Evolutionary conservation across 2,888 invertebrate genomes (phyloP).

Genomic region (Gisinianus flammeolus): DNA sequence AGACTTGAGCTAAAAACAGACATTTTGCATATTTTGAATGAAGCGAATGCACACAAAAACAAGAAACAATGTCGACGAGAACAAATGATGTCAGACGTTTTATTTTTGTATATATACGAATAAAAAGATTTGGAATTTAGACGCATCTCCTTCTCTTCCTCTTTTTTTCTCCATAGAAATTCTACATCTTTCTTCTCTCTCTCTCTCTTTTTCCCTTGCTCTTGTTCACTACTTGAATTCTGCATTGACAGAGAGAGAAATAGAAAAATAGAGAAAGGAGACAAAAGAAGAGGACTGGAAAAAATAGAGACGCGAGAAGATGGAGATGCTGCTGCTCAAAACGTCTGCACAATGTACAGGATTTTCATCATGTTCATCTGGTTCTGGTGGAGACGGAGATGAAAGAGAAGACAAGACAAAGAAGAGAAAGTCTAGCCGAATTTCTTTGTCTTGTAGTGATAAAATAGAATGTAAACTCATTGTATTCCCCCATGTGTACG

Average conservation of each 20-base stretch:
- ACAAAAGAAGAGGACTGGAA: neutral
- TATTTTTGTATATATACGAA: too few relatives aligned
- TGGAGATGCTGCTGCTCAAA: neutral
- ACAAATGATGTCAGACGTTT: too few relatives aligned
- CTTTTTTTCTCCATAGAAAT: too few relatives aligned
- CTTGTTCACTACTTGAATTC: neutral
- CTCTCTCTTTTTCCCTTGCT: neutral
- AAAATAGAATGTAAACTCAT: neutral
- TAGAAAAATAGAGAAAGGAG: neutral
- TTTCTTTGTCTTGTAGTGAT: neutral
- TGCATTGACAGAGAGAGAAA: neutral
- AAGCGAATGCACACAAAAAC: too few relatives aligned
- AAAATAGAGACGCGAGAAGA: neutral
- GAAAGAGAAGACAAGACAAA: neutral
- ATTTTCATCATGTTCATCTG: neutral
- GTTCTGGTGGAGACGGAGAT: too few relatives aligned
- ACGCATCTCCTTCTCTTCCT: too few relatives aligned
- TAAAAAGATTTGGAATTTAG: too few relatives aligned
- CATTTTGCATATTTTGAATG: too few relatives aligned
- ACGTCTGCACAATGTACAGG: neutral
- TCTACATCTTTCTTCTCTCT: neutral
- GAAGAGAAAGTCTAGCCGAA: neutral
- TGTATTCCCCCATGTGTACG: neutral
- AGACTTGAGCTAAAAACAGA: too few relatives aligned
- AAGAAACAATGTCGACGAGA: too few relatives aligned